Conservation (phyloP, 2,797 vertebrate species). For the Cossypha heuglini region DNA sequence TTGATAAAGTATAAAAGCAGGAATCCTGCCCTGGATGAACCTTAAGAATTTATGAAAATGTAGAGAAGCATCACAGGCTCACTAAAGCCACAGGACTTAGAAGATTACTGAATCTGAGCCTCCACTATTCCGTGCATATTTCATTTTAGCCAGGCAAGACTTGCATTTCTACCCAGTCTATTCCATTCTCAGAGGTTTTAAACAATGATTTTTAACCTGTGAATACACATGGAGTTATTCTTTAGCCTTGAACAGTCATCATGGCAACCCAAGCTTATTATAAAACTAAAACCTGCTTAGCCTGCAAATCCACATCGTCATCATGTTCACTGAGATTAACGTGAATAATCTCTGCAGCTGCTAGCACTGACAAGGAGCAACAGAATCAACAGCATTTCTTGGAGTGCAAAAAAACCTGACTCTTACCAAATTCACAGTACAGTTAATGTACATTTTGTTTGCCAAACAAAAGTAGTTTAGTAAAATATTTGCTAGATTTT, state of each 20-base stretch:
- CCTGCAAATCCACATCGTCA: neutral
- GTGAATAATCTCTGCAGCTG: neutral
- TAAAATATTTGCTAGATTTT: neutral
- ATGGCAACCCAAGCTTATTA: neutral
- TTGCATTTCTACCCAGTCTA: neutral
- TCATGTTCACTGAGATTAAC: neutral
- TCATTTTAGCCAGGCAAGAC: neutral
- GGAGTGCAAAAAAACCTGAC: fast-evolving
- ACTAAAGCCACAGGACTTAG: neutral
- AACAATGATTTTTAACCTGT: neutral
- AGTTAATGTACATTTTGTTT: neutral
- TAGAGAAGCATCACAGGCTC: neutral
- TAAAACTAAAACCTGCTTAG: neutral
- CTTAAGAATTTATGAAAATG: neutral
- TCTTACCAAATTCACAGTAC: neutral
- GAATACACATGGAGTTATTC: neutral
- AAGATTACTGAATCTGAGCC: neutral
- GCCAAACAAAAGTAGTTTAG: neutral
- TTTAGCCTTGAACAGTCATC: neutral
- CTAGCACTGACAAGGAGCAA: neutral
- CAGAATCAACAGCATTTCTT: neutral
- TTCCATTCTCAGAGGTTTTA: neutral
- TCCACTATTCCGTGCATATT: neutral
- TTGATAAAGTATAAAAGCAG: neutral
- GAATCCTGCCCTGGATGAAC: neutral